A percentile compares a stretch with the other conserved stretches of the same genome.
Conservation (phyloP, 2,113 vertebrate genomes). For the Apaloderma vittatum region DNA sequence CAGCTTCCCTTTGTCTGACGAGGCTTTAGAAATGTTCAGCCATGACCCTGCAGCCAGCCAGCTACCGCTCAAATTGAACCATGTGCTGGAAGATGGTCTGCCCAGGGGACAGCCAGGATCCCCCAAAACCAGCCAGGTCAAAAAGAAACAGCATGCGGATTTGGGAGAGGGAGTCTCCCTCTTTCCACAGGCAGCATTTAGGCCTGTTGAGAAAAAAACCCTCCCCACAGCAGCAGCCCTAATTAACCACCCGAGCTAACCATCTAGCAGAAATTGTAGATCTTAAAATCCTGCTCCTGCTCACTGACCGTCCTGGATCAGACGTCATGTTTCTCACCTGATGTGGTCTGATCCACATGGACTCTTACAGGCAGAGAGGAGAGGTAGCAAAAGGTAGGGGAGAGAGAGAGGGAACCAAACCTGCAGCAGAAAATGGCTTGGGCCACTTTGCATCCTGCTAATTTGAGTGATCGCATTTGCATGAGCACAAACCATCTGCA, state of each 20-base stretch:
- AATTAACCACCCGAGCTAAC: neutral
- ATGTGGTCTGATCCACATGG: neutral
- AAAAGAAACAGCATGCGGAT: neutral
- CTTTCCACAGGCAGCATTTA: neutral
- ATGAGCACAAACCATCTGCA: neutral
- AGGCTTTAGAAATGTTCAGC: neutral
- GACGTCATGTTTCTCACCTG: neutral
- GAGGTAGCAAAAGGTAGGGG: neutral
- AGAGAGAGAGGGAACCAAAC: neutral
- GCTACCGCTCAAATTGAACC: neutral
- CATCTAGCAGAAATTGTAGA: neutral
- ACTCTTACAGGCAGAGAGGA: neutral
- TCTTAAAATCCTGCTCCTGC: neutral
- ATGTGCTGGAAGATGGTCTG: accelerated
- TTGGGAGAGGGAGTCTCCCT: neutral
- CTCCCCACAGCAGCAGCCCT: neutral
- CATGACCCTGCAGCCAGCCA: neutral
- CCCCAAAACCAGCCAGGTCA: neutral
- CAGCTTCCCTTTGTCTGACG: neutral
- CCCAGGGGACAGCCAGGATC: neutral
- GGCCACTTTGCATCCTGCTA: neutral
- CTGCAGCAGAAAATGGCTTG: neutral
- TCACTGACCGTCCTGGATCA: neutral
- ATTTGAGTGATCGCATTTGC: neutral
- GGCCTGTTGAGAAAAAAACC: neutral